These are phyloP conservation scores for Acomys russatus DNA, from an alignment of 2,797 vertebrate species.

Conservation along the genomic window DNA sequence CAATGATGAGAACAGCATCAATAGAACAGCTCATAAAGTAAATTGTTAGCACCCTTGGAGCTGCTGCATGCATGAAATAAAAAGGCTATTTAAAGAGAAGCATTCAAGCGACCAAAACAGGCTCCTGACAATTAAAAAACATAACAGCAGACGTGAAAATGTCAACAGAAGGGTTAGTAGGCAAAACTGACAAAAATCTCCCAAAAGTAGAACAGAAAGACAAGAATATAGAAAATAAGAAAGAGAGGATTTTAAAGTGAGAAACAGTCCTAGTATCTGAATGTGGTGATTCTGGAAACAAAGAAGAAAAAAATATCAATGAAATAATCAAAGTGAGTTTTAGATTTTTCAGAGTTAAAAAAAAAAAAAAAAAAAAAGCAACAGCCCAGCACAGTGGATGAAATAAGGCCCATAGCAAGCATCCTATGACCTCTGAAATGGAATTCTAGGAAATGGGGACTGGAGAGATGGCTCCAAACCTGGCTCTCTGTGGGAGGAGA, in stretches of 20 bases:
- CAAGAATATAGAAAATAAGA: slow-evolving; percentile 30
- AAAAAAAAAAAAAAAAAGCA: neutral
- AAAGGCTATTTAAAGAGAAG: slow-evolving; percentile 53
- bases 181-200: slow-evolving; percentile 70
- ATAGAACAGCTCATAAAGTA: neutral
- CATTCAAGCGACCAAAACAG: slow-evolving; percentile 18
- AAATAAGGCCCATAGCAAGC: neutral
- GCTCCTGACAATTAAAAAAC: slow-evolving; percentile 50
- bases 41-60: slow-evolving; percentile 9
- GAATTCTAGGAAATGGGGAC: neutral
- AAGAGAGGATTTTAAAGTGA: slow-evolving; percentile 54
- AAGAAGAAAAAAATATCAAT: neutral
- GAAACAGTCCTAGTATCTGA: slow-evolving; percentile 6
- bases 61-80: slow-evolving; percentile 11
- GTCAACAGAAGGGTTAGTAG: slow-evolving; percentile 66
- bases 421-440: neutral
- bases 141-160: slow-evolving; percentile 64
- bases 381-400: neutral
- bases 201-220: slow-evolving; percentile 67
- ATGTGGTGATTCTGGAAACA: slow-evolving; percentile 30
- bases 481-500: neutral
- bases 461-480: neutral
- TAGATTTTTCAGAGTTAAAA: neutral
- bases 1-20: neutral
- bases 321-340: slow-evolving; percentile 18